A percentile compares a stretch with the other conserved stretches of the same genome.
phyloP scores from a whole-genome alignment of 2,888 invertebrate genomes.

The Phortica magna region DNA sequence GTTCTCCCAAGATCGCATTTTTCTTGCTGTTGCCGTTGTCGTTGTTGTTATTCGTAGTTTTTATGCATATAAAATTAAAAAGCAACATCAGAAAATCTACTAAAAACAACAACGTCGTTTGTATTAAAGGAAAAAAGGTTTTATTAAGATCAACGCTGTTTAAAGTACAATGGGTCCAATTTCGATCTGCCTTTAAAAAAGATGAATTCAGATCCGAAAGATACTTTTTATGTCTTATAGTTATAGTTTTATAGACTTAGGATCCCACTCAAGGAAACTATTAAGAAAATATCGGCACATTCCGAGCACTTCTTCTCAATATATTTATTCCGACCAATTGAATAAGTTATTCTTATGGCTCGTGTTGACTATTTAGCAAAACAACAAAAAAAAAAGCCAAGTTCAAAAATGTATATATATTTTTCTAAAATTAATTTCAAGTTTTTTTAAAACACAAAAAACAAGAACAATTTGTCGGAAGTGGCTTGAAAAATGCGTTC shows the following conservation, averaged over 20 bases:
- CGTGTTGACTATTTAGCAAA: slow-evolving; percentile 6
- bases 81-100: background rate
- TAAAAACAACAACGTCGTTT: slow-evolving; percentile 18
- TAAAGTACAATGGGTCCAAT: too few species aligned
- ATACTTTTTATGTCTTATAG: too few species aligned
- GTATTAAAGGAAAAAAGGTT: too few species aligned
- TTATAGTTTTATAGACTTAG: too few species aligned
- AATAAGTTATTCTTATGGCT: too few species aligned
- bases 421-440: slow-evolving; percentile 14
- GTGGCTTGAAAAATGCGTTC: slow-evolving; percentile 33
- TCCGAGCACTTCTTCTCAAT: too few species aligned
- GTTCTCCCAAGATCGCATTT: slow-evolving; percentile 69
- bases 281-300: too few species aligned
- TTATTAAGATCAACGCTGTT: too few species aligned
- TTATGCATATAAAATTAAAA: background rate
- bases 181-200: too few species aligned
- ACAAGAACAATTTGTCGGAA: slow-evolving; percentile 27
- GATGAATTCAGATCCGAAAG: too few species aligned
- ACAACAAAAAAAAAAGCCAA: slow-evolving; percentile 23
- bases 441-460: slow-evolving; percentile 15
- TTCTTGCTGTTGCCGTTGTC: slow-evolving; percentile 38
- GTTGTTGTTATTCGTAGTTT: slow-evolving; percentile 37
- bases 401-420: slow-evolving; percentile 16
- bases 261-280: too few species aligned
- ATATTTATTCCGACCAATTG: too few species aligned